A percentile compares a stretch with the other conserved stretches of the same genome.
Conservation (phyloP, 2,113 vertebrate species). For the Syngnathoides biaculeatus region DNA sequence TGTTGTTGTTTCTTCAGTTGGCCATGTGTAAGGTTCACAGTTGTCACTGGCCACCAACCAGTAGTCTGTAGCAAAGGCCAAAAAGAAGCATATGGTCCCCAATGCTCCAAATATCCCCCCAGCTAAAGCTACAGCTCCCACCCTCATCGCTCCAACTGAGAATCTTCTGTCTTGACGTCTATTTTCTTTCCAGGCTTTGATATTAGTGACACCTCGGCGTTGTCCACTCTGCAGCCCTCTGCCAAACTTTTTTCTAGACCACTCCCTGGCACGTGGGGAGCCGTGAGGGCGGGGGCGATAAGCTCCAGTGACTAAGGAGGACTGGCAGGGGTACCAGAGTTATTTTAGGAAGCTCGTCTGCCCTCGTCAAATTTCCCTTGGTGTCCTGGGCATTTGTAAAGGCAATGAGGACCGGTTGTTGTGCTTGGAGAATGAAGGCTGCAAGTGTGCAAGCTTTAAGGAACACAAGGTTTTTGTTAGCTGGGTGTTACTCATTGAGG, state of each 20-base stretch:
- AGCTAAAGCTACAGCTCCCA: conserved; percentile 67
- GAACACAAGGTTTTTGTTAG: conserved; percentile 50
- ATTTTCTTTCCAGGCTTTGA: conserved; percentile 7
- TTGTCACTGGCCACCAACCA: conserved; percentile 82
- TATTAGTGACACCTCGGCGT: conserved; percentile 11
- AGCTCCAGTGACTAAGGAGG: conserved; percentile 29
- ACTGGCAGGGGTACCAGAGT: conserved; percentile 32
- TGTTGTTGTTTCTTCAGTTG: background rate
- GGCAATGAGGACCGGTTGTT: conserved; percentile 24
- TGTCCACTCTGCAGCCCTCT: conserved; percentile 22
- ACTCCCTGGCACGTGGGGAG: conserved; percentile 47
- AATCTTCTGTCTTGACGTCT: conserved; percentile 4
- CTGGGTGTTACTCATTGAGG: conserved; percentile 37
- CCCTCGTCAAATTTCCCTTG: conserved; percentile 73
- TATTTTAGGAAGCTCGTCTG: conserved; percentile 77
- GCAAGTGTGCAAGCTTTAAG: conserved; percentile 30
- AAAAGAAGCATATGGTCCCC: conserved; percentile 78
- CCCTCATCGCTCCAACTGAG: conserved; percentile 74
- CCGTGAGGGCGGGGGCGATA: conserved; percentile 12
- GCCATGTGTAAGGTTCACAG: conserved; percentile 60
- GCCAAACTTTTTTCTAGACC: conserved; percentile 30
- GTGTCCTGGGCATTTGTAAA: conserved; percentile 31
- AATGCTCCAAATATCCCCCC: conserved; percentile 75
- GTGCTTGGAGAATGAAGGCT: conserved; percentile 11
- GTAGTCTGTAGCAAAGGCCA: conserved; percentile 83